Base-by-base conservation (phyloP, 2,888 invertebrate genomes). In the Blera fallax region DNA sequence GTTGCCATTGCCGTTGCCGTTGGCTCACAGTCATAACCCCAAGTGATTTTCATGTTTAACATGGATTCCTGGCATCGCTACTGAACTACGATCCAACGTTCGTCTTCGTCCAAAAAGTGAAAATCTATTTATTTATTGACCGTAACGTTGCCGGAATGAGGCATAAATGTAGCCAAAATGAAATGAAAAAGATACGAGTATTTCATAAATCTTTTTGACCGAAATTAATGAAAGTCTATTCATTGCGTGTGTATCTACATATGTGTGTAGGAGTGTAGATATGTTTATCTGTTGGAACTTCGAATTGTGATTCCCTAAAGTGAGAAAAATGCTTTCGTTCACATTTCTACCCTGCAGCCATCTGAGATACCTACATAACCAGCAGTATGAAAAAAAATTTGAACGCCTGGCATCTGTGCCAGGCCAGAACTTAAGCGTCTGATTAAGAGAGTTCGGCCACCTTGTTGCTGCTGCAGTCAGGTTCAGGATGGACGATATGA, bases 141-240 rank as follows among this genome's bases (percentile, higher is more conserved):
- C 18, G 14, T 24, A 32, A 4, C 16, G 10, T n/a, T n/a, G n/a
- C 18, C 18, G 11, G 18, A 40, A 4, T 14, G 52, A 32, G 14
- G 11, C n/a, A 34, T 32, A 14, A n/a, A 14, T 29, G 7, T 29
- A 34, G 56, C 54, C 29, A 54, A 74, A n/a, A 74, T 74, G 64
- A 64, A 74, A 64, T 54, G 64, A 43, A 73, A 62, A 73, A 56
- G 64, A 74, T 65, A n/a, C n/a, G n/a, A n/a, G n/a, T n/a, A 74
- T 56, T 65, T 65, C 74, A 74, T 74, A 74, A 74, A 65, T 65
- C 74, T 54, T 56, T 74, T 65, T 54, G 34, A 56, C 43, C 43
- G 56, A 29, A 54, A 65, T 64, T 32, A 74, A 74, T 56, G 56
- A 56, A 56, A 54, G 54, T 43, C 21, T 52, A 11, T 43, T 64